These are phyloP conservation scores for Agrochola circellaris DNA, from an alignment of 2,888 invertebrate species.

Conservation along the genomic window DNA sequence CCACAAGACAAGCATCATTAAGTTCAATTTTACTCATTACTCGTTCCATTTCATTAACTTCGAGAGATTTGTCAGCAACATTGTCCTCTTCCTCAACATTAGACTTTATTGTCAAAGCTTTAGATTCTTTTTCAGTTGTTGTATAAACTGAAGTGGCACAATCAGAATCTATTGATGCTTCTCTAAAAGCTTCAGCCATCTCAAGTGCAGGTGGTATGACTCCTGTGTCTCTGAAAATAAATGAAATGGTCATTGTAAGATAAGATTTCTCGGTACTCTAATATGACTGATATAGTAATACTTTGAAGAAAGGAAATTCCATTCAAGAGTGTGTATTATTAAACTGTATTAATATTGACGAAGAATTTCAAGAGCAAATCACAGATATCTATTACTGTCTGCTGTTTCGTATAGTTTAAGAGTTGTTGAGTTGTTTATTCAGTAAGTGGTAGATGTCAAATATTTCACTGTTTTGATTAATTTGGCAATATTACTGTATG, in stretches of 20 bases:
- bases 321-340: conserved; percentile 62
- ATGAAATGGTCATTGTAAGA: conserved; percentile 87
- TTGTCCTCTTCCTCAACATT: conserved; percentile 53
- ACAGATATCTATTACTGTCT: background rate
- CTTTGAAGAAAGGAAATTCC: conserved; percentile 70
- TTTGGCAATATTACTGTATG: no score
- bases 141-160: conserved; percentile 80
- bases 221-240: conserved; percentile 89
- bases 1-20: conserved; percentile 63
- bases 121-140: conserved; percentile 69
- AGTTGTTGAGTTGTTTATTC: no score
- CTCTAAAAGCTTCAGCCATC: conserved; percentile 86
- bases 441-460: no score
- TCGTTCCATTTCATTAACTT: conserved; percentile 73
- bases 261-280: conserved; percentile 79
- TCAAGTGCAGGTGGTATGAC: conserved; percentile 89
- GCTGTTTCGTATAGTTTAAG: background rate
- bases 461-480: no score
- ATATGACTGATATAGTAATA: conserved; percentile 69
- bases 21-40: conserved; percentile 67
- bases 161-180: conserved; percentile 83
- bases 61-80: conserved; percentile 82
- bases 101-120: conserved; percentile 19
- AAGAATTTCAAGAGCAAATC: conserved; percentile 47
- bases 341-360: conserved; percentile 41